A percentile compares a stretch with the other conserved stretches of the same genome.
Conservation (phyloP, 2,113 vertebrate species). For the Chitala chitala region DNA sequence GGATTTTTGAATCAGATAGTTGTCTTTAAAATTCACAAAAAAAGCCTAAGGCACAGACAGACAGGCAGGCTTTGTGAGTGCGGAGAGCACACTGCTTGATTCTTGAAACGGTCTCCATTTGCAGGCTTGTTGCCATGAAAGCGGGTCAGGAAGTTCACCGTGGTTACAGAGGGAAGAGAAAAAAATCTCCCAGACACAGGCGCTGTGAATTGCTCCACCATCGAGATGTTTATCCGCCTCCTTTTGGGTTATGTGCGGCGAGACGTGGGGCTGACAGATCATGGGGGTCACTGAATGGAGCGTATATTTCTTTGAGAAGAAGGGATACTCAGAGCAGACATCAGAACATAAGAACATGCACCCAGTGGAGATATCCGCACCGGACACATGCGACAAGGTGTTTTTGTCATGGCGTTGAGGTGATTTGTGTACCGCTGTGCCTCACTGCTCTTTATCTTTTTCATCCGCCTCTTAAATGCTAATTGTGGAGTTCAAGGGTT, state of each 20-base stretch:
- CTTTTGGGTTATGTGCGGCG: background rate
- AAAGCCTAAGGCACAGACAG: no score
- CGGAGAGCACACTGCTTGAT: no score
- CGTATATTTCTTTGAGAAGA: background rate
- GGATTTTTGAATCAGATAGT: no score
- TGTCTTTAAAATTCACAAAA: no score
- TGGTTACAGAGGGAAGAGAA: no score
- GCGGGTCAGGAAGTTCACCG: background rate
- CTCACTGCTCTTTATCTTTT: constrained; percentile 35
- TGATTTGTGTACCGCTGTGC: constrained; percentile 30
- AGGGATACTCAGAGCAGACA: background rate
- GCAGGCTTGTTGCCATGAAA: background rate
- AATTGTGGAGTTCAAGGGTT: constrained; percentile 43
- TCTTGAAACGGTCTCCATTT: no score
- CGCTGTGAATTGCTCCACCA: background rate
- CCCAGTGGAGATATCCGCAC: background rate
- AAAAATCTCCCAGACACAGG: background rate
- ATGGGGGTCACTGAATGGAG: background rate
- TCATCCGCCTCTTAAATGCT: constrained; percentile 41
- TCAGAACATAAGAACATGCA: background rate
- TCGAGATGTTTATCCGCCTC: background rate
- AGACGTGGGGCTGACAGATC: background rate
- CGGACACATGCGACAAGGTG: background rate
- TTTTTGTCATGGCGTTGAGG: background rate
- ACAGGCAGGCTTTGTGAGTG: no score